phyloP scores from a whole-genome alignment of 2,888 invertebrate species.

The Microctonus hyperodae region DNA sequence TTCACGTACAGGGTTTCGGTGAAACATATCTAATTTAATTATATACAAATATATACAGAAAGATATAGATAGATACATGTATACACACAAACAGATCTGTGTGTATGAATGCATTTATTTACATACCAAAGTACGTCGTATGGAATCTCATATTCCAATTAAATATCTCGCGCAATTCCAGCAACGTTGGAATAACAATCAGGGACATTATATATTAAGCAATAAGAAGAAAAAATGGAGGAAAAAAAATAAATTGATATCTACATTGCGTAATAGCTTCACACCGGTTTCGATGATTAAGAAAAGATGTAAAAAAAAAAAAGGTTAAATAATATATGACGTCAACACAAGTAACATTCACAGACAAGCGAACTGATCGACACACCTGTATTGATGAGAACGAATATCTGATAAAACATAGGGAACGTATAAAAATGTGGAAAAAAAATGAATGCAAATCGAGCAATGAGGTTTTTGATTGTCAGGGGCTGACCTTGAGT shows the following conservation, averaged over 20 bases:
- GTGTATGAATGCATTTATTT: neutral
- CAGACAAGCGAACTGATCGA: too few relatives aligned
- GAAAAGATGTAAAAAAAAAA: neutral
- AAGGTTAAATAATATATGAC: neutral
- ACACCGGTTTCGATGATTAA: neutral
- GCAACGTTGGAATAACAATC: constrained; percentile 11
- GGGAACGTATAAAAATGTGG: neutral
- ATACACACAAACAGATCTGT: neutral
- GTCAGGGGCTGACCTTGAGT: constrained; percentile 31
- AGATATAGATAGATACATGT: too few relatives aligned
- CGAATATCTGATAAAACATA: neutral
- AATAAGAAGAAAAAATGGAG: constrained; percentile 5
- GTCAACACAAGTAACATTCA: neutral
- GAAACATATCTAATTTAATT: constrained; percentile 9
- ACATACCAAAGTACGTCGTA: neutral
- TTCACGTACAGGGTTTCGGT: constrained; percentile 15
- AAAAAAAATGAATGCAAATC: neutral
- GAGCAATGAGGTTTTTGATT: constrained; percentile 20
- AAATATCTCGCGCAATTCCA: constrained; percentile 10
- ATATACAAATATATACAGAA: too few relatives aligned
- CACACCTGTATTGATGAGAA: too few relatives aligned
- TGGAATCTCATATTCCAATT: constrained; percentile 23
- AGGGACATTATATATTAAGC: constrained; percentile 12
- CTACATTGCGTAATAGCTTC: constrained; percentile 15
- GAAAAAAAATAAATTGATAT: constrained; percentile 15